Base-by-base conservation (phyloP, 2,797 vertebrate genomes). In the Poeciliopsis turneri region DNA sequence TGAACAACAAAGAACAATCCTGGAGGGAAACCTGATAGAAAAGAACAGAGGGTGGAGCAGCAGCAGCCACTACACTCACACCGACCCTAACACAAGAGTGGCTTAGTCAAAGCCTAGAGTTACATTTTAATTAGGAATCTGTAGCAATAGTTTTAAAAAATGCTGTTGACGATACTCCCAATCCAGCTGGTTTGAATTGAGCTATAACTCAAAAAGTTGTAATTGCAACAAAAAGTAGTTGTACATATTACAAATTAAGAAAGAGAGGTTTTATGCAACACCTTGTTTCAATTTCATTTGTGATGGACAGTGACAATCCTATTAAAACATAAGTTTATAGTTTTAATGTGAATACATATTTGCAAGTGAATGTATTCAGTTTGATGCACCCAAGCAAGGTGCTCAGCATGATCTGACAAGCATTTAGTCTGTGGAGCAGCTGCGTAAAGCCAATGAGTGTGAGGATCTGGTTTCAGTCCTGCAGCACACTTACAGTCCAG, bases 391-490 rank as follows among this genome's bases (percentile, higher is more conserved):
- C 82, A 79, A 78, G 71, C 82, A 80, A 78, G 71, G 82, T 81
- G 84, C 83, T 45, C 68, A 59, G 71, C 81, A 77, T 89, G 81
- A 93, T 92, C 76, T 82, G 87, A 92, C 93, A 90, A 90, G 55
- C 72, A 49, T 74, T 81, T 68, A 79, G 81, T 77, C 49, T 55
- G 78, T 87, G 82, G 85, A 81, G 77, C 36, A 80, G 84, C 84
- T 86, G 85, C 73, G 88, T 87, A 78, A 89, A 80, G 59, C 78
- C 79, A 91, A 90, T 90, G 82, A 87, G 85, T 85, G 87, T 88
- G 87, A 90, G 80, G 86, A 88, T 94, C 92, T 83, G 86, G 88
- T 95, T 95, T 95, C 93, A 91, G 80, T 78, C 83, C 82, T 79
- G 87, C 88, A 90, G 91, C 84, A 82, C 70, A 33, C 79, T 84